A percentile compares a stretch with the other conserved stretches of the same genome.
These are phyloP conservation scores for Drosophila rufa DNA, from an alignment of 1,140 invertebrate species.

Conservation along the genomic window DNA sequence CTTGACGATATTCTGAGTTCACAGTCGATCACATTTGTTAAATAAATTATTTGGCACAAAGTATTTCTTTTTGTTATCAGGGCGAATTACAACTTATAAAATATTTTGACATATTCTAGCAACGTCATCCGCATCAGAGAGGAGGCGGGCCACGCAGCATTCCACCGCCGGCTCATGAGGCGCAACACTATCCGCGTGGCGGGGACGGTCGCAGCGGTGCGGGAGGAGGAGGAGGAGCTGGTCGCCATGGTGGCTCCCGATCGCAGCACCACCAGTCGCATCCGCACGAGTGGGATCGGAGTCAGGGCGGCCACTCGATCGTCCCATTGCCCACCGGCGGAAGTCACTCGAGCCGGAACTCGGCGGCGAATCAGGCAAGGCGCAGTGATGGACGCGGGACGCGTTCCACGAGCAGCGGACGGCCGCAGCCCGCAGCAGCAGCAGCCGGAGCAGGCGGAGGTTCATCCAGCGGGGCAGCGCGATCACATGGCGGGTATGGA, in stretches of 20 bases:
- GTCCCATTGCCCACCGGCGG: slow-evolving; percentile 75
- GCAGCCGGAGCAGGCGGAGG: slow-evolving; percentile 14
- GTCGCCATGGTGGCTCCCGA: slow-evolving; percentile 53
- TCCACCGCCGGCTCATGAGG: slow-evolving; percentile 85
- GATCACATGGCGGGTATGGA: slow-evolving; percentile 85
- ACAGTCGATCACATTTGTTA: too few relatives aligned
- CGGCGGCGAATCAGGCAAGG: slow-evolving; percentile 68
- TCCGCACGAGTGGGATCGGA: slow-evolving; percentile 82
- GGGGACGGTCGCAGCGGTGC: slow-evolving; percentile 31
- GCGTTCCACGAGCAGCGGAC: slow-evolving; percentile 84
- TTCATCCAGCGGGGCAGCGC: slow-evolving; percentile 29
- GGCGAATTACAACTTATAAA: not conserved
- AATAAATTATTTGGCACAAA: too few relatives aligned
- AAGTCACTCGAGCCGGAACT: slow-evolving; percentile 66
- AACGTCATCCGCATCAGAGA: slow-evolving; percentile 86
- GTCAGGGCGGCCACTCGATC: slow-evolving; percentile 73
- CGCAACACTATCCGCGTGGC: slow-evolving; percentile 68
- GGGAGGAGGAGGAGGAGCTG: slow-evolving; percentile 37
- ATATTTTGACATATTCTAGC: slow-evolving; percentile 52
- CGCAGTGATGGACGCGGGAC: slow-evolving; percentile 71
- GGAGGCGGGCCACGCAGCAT: slow-evolving; percentile 86
- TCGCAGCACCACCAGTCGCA: slow-evolving; percentile 67
- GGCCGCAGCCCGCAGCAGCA: slow-evolving; percentile 77
- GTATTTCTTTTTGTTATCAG: not conserved
- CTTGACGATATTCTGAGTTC: too few relatives aligned